Percentiles rank a stretch among this genome's conserved stretches.
Evolutionary conservation across 2,888 invertebrate genomes (phyloP).

Genomic region (Teleogryllus oceanicus): DNA sequence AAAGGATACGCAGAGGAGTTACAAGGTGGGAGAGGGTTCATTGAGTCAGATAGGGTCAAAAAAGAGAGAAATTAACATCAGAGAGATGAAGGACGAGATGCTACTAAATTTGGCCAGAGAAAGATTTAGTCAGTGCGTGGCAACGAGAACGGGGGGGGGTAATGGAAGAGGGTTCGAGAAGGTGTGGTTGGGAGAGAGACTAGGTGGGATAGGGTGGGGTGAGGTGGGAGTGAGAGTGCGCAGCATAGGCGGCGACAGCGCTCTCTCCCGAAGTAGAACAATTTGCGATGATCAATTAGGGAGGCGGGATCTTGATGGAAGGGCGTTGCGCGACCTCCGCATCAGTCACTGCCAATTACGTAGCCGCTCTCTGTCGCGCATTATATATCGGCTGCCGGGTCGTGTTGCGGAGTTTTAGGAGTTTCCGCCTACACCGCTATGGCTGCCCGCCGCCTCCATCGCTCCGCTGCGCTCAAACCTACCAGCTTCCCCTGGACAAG

Average conservation of each 20-base stretch:
- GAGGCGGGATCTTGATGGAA: constrained; percentile 18
- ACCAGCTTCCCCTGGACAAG: not conserved
- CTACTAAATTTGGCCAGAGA: no score
- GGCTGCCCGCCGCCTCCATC: not conserved
- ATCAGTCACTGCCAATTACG: not conserved
- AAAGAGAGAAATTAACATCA: no score
- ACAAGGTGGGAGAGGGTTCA: no score
- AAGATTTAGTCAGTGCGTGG: no score
- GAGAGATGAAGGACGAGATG: no score
- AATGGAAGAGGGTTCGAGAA: no score
- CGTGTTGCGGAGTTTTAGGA: constrained; percentile 3
- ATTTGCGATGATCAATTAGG: constrained; percentile 18
- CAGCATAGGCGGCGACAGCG: not conserved
- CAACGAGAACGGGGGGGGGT: no score
- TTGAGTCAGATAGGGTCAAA: no score
- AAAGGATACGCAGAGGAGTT: no score
- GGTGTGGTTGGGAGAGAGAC: no score
- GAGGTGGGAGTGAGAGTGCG: not conserved
- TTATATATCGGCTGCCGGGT: not conserved
- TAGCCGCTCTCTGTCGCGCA: not conserved
- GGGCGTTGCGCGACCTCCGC: not conserved
- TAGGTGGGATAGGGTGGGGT: no score
- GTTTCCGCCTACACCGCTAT: not conserved
- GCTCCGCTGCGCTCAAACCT: not conserved
- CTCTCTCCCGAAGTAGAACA: constrained; percentile 10